Percentiles rank a stretch among this genome's conserved stretches.
Evolutionary conservation across 2,888 invertebrate genomes (phyloP).

Genomic region (Leptopterna dolabrata): DNA sequence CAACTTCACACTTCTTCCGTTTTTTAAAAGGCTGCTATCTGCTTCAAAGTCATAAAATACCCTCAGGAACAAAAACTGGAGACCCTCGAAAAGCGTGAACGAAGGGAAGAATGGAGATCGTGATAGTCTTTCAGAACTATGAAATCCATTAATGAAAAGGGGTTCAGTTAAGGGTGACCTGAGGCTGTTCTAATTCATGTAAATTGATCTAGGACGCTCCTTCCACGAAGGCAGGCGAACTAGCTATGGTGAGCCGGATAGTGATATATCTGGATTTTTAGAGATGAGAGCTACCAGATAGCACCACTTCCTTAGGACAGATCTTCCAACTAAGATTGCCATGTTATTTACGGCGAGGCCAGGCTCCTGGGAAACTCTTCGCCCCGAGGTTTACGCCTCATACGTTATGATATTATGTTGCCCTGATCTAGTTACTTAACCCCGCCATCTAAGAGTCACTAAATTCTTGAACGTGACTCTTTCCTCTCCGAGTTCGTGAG

Average conservation of each 20-base stretch:
- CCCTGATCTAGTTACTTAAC: slow-evolving; percentile 15
- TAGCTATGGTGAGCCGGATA: slow-evolving; percentile 12
- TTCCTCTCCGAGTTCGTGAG: not conserved
- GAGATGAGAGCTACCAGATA: slow-evolving; percentile 41
- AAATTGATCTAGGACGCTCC: not conserved
- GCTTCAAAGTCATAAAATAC: not conserved
- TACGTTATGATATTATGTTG: slow-evolving; percentile 22
- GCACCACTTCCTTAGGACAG: slow-evolving; percentile 44
- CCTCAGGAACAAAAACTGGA: not conserved
- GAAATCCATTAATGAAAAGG: slow-evolving; percentile 21
- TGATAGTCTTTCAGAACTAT: not conserved
- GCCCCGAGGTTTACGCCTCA: not conserved
- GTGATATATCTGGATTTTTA: slow-evolving; percentile 27
- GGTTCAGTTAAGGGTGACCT: not conserved
- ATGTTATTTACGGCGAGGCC: slow-evolving; percentile 30
- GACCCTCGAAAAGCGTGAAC: not conserved
- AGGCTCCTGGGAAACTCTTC: slow-evolving; percentile 35
- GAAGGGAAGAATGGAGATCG: not conserved
- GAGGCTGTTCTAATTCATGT: slow-evolving; percentile 4
- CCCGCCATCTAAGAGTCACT: not conserved
- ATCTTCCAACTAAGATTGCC: slow-evolving; percentile 40
- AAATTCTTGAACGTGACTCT: not conserved
- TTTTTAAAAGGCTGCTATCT: not conserved
- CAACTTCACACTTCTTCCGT: not conserved
- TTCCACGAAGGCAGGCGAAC: not conserved